Evolutionary conservation across 2,797 vertebrate species (phyloP).

Genomic region (Anisognathus igniventris): DNA sequence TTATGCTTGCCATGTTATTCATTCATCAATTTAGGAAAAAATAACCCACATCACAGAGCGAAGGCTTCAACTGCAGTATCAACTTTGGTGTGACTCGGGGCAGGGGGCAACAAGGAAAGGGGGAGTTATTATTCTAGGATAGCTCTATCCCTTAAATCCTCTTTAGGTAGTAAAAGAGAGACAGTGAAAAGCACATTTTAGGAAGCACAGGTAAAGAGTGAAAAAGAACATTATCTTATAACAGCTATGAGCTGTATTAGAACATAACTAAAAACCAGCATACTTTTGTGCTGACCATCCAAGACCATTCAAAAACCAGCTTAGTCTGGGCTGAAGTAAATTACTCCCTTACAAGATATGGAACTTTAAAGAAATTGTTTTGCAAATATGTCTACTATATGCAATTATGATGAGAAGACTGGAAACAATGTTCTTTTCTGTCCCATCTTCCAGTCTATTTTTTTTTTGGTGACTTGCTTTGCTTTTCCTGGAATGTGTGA

Average conservation of each 20-base stretch:
- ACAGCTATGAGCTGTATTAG: background rate
- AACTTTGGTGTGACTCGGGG: background rate
- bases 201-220: background rate
- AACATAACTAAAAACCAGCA: background rate
- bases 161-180: background rate
- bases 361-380: background rate
- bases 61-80: background rate
- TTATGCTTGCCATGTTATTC: background rate
- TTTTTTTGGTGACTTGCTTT: background rate
- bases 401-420: fast-evolving
- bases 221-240: background rate
- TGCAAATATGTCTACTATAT: background rate
- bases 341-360: background rate
- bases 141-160: background rate
- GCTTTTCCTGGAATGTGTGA: background rate
- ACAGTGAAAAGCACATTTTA: background rate
- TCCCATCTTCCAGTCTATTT: background rate
- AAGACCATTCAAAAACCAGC: background rate
- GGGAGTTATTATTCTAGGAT: background rate
- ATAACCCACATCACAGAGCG: background rate
- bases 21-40: background rate
- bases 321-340: background rate
- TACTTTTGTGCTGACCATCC: background rate
- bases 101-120: background rate
- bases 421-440: background rate